A percentile compares a stretch with the other conserved stretches of the same genome.
These are phyloP conservation scores for Talpa occidentalis DNA, from an alignment of 2,113 vertebrate species.

Conservation along the genomic window DNA sequence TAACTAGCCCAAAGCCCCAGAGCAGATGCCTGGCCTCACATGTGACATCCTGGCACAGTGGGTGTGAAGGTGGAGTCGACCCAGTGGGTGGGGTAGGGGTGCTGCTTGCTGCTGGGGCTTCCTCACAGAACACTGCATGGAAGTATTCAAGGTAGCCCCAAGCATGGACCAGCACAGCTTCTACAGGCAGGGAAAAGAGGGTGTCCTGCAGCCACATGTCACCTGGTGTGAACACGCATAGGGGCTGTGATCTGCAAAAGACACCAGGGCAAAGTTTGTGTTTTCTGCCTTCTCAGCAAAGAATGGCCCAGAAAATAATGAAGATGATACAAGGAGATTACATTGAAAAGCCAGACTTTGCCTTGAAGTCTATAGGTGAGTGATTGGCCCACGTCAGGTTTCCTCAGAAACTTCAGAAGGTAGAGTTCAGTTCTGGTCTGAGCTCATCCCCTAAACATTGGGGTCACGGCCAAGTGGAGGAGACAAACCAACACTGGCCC, in stretches of 20 bases:
- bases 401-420: not conserved
- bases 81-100: not conserved
- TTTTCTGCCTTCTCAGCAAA: conserved; percentile 69
- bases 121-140: not conserved
- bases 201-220: not conserved
- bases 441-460: not conserved
- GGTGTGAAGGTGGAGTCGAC: not conserved
- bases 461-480: fast-evolving
- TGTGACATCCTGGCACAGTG: fast-evolving
- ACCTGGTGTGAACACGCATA: not conserved
- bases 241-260: fast-evolving
- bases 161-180: not conserved
- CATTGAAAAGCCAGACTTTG: conserved; percentile 80
- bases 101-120: not conserved
- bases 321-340: conserved; percentile 81
- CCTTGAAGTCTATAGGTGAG: conserved; percentile 79
- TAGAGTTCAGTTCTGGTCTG: not conserved
- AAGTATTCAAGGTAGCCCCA: fast-evolving
- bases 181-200: not conserved
- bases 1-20: not conserved
- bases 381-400: not conserved
- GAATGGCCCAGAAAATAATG: conserved; percentile 79
- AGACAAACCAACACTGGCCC: not conserved
- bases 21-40: not conserved
- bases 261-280: not conserved